phyloP scores from a whole-genome alignment of 1,140 invertebrate species.

The Lepidurus apus region DNA sequence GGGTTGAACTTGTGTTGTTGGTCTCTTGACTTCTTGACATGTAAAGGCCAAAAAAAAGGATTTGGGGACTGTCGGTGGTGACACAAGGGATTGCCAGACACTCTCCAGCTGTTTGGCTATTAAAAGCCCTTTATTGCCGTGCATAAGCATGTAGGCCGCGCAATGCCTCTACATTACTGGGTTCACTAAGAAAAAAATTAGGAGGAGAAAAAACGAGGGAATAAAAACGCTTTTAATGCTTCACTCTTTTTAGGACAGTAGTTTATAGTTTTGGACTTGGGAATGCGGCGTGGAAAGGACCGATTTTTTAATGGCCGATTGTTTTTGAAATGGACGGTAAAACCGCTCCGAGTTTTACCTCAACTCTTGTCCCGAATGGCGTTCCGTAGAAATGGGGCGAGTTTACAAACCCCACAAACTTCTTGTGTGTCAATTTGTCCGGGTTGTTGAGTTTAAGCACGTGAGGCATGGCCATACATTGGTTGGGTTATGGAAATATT shows the following conservation, averaged over 20 bases:
- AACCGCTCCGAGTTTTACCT: too few species aligned
- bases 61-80: neutral
- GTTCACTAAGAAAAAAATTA: too few species aligned
- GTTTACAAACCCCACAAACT: neutral
- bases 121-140: neutral
- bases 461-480: neutral
- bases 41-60: neutral
- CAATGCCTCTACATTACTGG: neutral
- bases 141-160: neutral
- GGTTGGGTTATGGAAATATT: neutral
- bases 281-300: too few species aligned
- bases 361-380: too few species aligned
- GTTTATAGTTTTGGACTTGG: too few species aligned
- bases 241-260: too few species aligned
- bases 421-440: neutral
- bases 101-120: neutral
- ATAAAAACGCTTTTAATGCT: too few species aligned
- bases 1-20: neutral
- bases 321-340: too few species aligned
- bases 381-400: neutral
- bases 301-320: too few species aligned
- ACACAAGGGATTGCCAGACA: neutral
- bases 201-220: too few species aligned
- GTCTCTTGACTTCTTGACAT: slow-evolving; percentile 1
- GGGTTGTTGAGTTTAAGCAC: neutral